These are phyloP conservation scores for Percina caprodes DNA, from an alignment of 2,113 vertebrate species.

Conservation along the genomic window DNA sequence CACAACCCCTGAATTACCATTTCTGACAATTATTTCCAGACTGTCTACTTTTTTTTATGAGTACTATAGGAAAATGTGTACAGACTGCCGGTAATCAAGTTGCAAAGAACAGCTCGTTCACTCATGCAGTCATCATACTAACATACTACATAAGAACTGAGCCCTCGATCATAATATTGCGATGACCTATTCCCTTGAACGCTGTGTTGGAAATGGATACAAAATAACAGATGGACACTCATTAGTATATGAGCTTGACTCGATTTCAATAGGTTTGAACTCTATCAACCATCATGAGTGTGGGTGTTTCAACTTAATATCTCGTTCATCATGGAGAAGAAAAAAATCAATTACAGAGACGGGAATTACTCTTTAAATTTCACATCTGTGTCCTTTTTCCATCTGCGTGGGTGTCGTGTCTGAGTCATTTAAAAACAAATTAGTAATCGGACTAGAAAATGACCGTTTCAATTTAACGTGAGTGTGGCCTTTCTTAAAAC, in stretches of 20 bases:
- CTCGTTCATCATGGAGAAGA: conserved; percentile 19
- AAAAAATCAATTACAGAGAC: conserved; percentile 32
- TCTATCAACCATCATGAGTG: conserved; percentile 19
- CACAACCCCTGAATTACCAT: not conserved
- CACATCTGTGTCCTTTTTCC: not conserved
- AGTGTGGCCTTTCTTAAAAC: not conserved
- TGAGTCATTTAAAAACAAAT: conserved; percentile 2
- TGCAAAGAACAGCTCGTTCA: not conserved
- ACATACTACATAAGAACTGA: conserved; percentile 59
- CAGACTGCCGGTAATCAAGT: no score
- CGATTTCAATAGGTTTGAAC: conserved; percentile 54
- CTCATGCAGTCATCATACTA: conserved; percentile 31
- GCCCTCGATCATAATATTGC: conserved; percentile 29
- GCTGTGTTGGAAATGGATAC: conserved; percentile 41
- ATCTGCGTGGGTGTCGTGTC: conserved; percentile 13
- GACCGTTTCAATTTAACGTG: not conserved
- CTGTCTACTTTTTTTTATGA: not conserved
- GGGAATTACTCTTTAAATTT: conserved; percentile 25
- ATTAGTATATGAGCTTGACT: conserved; percentile 71
- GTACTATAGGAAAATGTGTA: not conserved
- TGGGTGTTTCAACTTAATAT: conserved; percentile 38
- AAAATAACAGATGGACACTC: conserved; percentile 74
- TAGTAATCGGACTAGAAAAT: not conserved
- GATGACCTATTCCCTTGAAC: conserved; percentile 58
- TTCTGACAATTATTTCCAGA: not conserved